Evolutionary conservation across 2,888 invertebrate species (phyloP).

Genomic region (Papilio gigon): DNA sequence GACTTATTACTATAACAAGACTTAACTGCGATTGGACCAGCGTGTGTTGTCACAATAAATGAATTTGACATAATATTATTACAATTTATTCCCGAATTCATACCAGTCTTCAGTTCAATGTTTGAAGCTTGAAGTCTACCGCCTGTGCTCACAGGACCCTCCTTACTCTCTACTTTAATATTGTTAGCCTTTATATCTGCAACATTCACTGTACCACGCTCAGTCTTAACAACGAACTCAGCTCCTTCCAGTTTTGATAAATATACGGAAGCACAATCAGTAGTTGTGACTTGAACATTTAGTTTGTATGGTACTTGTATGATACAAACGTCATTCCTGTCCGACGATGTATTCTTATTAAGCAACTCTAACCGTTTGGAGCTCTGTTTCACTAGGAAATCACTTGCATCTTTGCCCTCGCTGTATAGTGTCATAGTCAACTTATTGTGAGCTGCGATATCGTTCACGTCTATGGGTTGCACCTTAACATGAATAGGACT

Average conservation of each 20-base stretch:
- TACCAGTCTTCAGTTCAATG: constrained; percentile 74
- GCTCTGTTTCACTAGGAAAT: constrained; percentile 77
- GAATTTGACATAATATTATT: constrained; percentile 74
- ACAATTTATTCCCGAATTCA: constrained; percentile 67
- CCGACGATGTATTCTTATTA: constrained; percentile 70
- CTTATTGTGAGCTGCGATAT: constrained; percentile 72
- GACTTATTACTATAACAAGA: constrained; percentile 78
- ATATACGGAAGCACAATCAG: constrained; percentile 72
- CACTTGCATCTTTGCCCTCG: constrained; percentile 70
- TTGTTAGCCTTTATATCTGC: constrained; percentile 70
- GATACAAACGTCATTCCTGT: constrained; percentile 74
- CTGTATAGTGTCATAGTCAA: constrained; percentile 77
- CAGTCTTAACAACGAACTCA: constrained; percentile 74
- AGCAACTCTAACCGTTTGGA: constrained; percentile 75
- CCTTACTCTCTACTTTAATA: constrained; percentile 69
- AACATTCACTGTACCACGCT: constrained; percentile 68
- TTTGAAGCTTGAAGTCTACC: constrained; percentile 69
- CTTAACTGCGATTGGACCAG: constrained; percentile 70
- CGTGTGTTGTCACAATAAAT: constrained; percentile 69
- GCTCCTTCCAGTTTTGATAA: constrained; percentile 72
- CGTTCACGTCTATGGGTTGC: constrained; percentile 75
- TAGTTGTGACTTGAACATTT: constrained; percentile 73
- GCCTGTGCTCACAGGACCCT: constrained; percentile 65
- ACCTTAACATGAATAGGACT: constrained; percentile 80
- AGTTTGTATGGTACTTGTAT: constrained; percentile 78